phyloP scores from a whole-genome alignment of 1,140 invertebrate genomes.

The Lordiphosa collinella region DNA sequence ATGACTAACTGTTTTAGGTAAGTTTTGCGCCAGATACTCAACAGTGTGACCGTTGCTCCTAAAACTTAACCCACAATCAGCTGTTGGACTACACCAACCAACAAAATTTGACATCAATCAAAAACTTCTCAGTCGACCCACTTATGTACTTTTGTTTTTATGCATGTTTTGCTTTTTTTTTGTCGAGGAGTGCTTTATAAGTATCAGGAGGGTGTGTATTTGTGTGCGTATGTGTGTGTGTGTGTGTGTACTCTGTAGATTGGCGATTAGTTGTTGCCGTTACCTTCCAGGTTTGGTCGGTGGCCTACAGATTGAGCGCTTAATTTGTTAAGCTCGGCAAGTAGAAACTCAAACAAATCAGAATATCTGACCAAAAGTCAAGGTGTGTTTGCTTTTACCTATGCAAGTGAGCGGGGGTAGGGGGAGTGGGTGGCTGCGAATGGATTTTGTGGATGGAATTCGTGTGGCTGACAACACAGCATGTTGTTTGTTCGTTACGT shows the following conservation, averaged over 20 bases:
- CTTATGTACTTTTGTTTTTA: too few species aligned
- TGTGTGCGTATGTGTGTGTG: slow-evolving; percentile 6
- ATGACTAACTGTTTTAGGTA: too few species aligned
- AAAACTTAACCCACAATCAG: too few species aligned
- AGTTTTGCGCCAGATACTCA: too few species aligned
- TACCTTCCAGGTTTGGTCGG: slow-evolving; percentile 13
- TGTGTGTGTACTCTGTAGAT: not conserved
- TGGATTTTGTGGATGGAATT: slow-evolving; percentile 65
- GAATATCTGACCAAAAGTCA: slow-evolving; percentile 75
- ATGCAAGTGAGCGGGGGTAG: slow-evolving; percentile 2
- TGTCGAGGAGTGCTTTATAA: too few species aligned
- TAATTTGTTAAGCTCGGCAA: slow-evolving; percentile 78
- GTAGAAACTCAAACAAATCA: slow-evolving; percentile 79
- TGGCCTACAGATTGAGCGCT: slow-evolving; percentile 70
- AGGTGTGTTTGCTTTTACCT: slow-evolving; percentile 63
- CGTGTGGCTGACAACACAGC: slow-evolving; percentile 60
- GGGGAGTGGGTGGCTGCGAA: too few species aligned
- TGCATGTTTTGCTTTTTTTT: too few species aligned
- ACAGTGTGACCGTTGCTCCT: too few species aligned
- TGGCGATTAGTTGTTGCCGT: not conserved
- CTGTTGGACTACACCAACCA: too few species aligned
- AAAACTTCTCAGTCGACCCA: too few species aligned
- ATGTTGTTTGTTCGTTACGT: slow-evolving; percentile 70
- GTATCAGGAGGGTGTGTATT: slow-evolving; percentile 1
- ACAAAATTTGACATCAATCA: too few species aligned